Conservation (phyloP, 92 coral and sea anemone genomes). For the Parazoanthus atlanticus region DNA sequence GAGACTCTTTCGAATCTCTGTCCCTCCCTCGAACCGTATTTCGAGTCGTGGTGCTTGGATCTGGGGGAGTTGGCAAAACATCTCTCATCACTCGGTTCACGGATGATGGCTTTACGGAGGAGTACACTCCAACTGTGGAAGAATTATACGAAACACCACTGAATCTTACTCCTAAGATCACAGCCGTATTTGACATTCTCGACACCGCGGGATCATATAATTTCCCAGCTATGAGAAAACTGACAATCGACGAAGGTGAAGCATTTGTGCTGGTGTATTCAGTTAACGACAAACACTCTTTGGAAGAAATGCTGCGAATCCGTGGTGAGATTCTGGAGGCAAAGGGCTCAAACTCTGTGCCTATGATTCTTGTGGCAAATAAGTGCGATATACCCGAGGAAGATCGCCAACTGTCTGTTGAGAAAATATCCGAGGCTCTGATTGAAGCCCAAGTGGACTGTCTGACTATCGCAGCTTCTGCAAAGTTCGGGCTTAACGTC, state of each 20-base stretch:
- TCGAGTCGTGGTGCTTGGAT: slow-evolving; percentile 88
- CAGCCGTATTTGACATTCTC: slow-evolving; percentile 82
- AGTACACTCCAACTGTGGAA: slow-evolving; percentile 86
- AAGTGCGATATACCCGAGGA: slow-evolving; percentile 84
- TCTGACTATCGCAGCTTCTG: slow-evolving; percentile 76
- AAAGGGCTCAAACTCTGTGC: slow-evolving; percentile 76
- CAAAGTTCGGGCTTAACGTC: slow-evolving; percentile 73
- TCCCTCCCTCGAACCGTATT: slow-evolving; percentile 80
- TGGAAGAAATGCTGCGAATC: slow-evolving; percentile 75
- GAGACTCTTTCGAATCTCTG: slow-evolving; percentile 70
- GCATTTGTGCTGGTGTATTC: slow-evolving; percentile 92
- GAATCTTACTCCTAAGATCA: slow-evolving; percentile 73
- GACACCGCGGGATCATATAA: slow-evolving; percentile 97
- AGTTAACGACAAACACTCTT: slow-evolving; percentile 69
- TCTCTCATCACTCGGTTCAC: slow-evolving; percentile 83
- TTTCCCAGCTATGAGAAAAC: slow-evolving; percentile 96
- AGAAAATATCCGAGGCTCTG: slow-evolving; percentile 51
- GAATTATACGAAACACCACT: slow-evolving; percentile 88
- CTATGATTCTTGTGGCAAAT: slow-evolving; percentile 91
- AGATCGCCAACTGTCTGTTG: slow-evolving; percentile 50
- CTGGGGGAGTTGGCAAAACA: slow-evolving; percentile 97
- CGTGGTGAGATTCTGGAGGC: slow-evolving; percentile 82
- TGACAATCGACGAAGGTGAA: slow-evolving; percentile 85
- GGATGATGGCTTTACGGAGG: slow-evolving; percentile 65
- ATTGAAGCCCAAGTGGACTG: slow-evolving; percentile 68